These are phyloP conservation scores for Drosophila meridionalis DNA, from an alignment of 2,888 invertebrate genomes.

Conservation along the genomic window DNA sequence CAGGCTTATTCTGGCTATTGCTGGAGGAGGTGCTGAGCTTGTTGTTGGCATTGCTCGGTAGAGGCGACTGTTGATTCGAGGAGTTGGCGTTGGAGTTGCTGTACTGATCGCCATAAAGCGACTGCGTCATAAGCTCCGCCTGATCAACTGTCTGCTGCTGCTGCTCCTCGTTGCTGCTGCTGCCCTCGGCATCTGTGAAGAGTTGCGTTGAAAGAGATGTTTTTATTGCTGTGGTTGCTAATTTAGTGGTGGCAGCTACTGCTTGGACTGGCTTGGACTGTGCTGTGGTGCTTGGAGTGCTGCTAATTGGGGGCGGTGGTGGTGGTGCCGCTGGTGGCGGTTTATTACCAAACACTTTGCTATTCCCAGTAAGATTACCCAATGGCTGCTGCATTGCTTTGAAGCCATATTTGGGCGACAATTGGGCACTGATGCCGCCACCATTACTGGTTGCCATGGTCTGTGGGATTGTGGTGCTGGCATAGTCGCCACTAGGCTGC, in stretches of 20 bases:
- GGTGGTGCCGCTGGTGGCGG: conserved; percentile 83
- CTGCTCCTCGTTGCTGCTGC: conserved; percentile 31
- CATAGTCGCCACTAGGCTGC: conserved; percentile 85
- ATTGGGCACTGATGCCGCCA: conserved; percentile 52
- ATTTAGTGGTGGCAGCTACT: conserved; percentile 36
- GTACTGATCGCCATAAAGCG: conserved; percentile 66
- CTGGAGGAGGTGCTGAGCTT: conserved; percentile 43
- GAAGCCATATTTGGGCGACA: conserved; percentile 86
- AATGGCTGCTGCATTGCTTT: conserved; percentile 83
- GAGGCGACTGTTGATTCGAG: conserved; percentile 3
- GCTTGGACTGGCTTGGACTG: conserved; percentile 61
- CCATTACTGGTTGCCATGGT: conserved; percentile 33
- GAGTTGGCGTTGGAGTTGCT: conserved; percentile 29
- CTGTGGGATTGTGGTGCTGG: conserved; percentile 71
- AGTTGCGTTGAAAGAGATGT: conserved; percentile 83
- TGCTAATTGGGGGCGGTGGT: conserved; percentile 82
- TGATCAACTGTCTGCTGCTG: conserved; percentile 9
- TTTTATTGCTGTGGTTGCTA: conserved; percentile 65
- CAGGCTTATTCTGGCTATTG: conserved; percentile 87
- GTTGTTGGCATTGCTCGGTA: conserved; percentile 44
- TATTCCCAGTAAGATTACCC: conserved; percentile 35
- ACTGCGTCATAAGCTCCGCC: conserved; percentile 72
- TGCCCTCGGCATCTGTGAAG: conserved; percentile 78
- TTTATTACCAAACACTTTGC: conserved; percentile 71
- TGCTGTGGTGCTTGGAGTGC: conserved; percentile 63